Evolutionary conservation across 2,797 vertebrate genomes (phyloP), one percentile per base, ranked within the genome.

Genomic region (Sciurus carolinensis): DNA sequence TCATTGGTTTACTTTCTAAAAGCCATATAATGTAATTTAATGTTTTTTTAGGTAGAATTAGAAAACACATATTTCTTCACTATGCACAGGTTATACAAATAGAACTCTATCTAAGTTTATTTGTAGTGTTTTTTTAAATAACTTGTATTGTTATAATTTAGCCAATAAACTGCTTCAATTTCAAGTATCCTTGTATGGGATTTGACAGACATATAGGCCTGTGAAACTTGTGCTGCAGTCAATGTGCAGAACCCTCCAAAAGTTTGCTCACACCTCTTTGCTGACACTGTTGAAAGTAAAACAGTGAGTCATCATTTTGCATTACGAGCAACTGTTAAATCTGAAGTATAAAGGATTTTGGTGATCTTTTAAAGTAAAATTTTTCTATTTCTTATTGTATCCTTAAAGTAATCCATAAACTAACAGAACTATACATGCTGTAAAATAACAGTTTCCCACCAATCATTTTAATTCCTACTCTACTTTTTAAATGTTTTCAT

Each of bases 341-440:
- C 4, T 91, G 64, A 71, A 47, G 15, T 66, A 66, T 2, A 71
- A 39, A 26, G 28, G 39, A 86, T 91, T 90, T 52, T 22, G 17
- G 17, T 85, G 50, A 3, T 30, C 59, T 84, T 90, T 93, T 50
- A 87, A 93, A 95, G 76, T 62, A 94, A 75, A 90, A 54, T 54
- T 86, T 82, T 64, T 69, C 17, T 81, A n/a, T 76, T 77, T 64
- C 83, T 75, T 91, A 87, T 26, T 85, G 0, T 52, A 79, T 92
- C n/a, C 24, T 97, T 84, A 84, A 94, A 87, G 87, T 59, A 90
- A 44, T n/a, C 57, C 42, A 87, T 52, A 89, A 69, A 71, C 42
- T 54, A 72, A 64, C 17, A 94, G 52, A 95, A 91, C 15, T 69
- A 26, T 73, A 14, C 39, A 79, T 77, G 17, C 22, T 66, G 30